Evolutionary conservation across 2,888 invertebrate species (phyloP).

Genomic region (Heliconius ethilla): DNA sequence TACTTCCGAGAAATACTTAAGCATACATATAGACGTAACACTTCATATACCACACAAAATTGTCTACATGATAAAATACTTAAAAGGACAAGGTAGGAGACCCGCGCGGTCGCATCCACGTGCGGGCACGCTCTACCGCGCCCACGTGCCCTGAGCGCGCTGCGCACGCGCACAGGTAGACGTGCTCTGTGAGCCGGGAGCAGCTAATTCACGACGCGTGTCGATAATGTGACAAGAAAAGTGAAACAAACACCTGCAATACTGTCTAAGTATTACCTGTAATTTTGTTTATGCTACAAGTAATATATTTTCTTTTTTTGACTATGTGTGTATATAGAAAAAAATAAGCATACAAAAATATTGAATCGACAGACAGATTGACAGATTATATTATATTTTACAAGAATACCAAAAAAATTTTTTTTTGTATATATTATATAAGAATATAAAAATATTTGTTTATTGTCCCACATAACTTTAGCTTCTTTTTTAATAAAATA

Average conservation of each 20-base stretch:
- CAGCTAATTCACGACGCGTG: constrained; percentile 56
- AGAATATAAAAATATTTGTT: too few relatives aligned
- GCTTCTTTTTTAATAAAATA: too few relatives aligned
- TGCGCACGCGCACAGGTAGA: constrained; percentile 58
- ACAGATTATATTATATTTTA: too few relatives aligned
- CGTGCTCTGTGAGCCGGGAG: constrained; percentile 24
- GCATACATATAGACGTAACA: constrained; percentile 11
- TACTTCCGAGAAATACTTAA: background rate
- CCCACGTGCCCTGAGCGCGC: constrained; percentile 60
- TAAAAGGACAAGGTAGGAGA: constrained; percentile 49
- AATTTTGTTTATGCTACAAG: background rate
- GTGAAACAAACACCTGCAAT: constrained; percentile 25
- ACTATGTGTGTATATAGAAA: too few relatives aligned
- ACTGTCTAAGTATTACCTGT: background rate
- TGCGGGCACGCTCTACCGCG: constrained; percentile 61
- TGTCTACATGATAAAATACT: constrained; percentile 55
- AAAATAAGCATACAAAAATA: too few relatives aligned
- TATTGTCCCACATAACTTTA: too few relatives aligned
- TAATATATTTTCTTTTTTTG: background rate
- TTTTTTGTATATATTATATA: too few relatives aligned
- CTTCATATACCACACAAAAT: constrained; percentile 7
- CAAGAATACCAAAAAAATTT: too few relatives aligned
- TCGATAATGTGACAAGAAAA: constrained; percentile 38
- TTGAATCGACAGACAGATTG: too few relatives aligned
- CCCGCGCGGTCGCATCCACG: constrained; percentile 62